A percentile compares a stretch with the other conserved stretches of the same genome.
Evolutionary conservation across 2,113 vertebrate genomes (phyloP).

Genomic region (Grantiella picta): DNA sequence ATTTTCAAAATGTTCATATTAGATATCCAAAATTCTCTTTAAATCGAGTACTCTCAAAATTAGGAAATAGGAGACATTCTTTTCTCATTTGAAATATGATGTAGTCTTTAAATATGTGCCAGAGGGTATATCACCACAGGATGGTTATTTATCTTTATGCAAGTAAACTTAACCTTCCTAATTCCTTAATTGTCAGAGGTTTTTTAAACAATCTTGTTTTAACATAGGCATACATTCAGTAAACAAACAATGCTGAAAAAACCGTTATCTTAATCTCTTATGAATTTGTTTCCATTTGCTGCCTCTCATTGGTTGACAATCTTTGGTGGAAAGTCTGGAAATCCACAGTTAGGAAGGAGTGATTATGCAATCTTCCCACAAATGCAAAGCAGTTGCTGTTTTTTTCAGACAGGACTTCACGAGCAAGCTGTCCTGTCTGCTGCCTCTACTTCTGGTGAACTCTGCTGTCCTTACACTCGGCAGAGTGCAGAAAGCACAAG

Average conservation of each 20-base stretch:
- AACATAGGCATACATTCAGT: neutral
- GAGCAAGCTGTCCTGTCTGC: neutral
- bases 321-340: neutral
- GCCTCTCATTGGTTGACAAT: neutral
- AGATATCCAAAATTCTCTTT: neutral
- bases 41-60: neutral
- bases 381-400: neutral
- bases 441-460: neutral
- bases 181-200: neutral
- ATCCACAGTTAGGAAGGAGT: neutral
- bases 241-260: neutral
- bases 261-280: neutral
- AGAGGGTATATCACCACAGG: neutral
- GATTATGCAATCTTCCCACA: neutral
- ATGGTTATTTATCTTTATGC: neutral
- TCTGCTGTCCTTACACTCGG: fast-evolving
- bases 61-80: neutral
- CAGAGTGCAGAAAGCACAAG: neutral
- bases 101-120: neutral
- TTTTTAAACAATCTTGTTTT: neutral
- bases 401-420: neutral
- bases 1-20: neutral
- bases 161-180: neutral
- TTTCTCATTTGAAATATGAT: neutral
- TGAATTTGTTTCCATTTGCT: neutral